phyloP scores from a whole-genome alignment of 2,888 invertebrate species.

The Nomada lathburiana region DNA sequence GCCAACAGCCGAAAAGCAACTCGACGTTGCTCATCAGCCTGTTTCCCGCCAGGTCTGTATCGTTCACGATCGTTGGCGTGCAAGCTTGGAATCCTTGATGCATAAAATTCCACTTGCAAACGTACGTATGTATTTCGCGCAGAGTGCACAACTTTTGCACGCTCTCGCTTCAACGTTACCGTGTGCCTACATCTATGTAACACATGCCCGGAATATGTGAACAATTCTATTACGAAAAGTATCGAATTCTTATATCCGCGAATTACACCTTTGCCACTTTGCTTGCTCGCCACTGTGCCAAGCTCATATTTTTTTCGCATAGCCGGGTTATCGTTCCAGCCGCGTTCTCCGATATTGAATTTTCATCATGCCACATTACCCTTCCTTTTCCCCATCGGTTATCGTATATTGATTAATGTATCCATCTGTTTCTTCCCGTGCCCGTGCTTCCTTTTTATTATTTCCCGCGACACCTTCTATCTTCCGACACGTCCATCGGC shows the following conservation, averaged over 20 bases:
- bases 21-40: slow-evolving; percentile 12
- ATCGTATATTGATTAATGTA: slow-evolving; percentile 57
- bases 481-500: not conserved
- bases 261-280: slow-evolving; percentile 36
- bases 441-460: slow-evolving; percentile 43
- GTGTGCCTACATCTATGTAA: not conserved
- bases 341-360: slow-evolving; percentile 52
- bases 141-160: not conserved
- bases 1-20: slow-evolving; percentile 43
- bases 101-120: slow-evolving; percentile 55
- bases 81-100: slow-evolving; percentile 24
- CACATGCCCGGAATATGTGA: too few relatives aligned
- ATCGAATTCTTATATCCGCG: slow-evolving; percentile 3
- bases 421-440: slow-evolving; percentile 51
- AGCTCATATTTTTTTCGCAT: not conserved
- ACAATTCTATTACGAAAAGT: not conserved
- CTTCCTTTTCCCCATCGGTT: slow-evolving; percentile 33
- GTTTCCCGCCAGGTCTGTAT: slow-evolving; percentile 12
- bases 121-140: slow-evolving; percentile 5
- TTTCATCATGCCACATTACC: slow-evolving; percentile 54
- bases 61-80: slow-evolving; percentile 18
- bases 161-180: too few relatives aligned
- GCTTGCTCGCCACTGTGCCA: not conserved
- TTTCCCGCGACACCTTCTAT: slow-evolving; percentile 25
- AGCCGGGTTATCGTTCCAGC: slow-evolving; percentile 3